Conservation (phyloP, 2,888 invertebrate species). For the Trypoxylon attenuatum region DNA sequence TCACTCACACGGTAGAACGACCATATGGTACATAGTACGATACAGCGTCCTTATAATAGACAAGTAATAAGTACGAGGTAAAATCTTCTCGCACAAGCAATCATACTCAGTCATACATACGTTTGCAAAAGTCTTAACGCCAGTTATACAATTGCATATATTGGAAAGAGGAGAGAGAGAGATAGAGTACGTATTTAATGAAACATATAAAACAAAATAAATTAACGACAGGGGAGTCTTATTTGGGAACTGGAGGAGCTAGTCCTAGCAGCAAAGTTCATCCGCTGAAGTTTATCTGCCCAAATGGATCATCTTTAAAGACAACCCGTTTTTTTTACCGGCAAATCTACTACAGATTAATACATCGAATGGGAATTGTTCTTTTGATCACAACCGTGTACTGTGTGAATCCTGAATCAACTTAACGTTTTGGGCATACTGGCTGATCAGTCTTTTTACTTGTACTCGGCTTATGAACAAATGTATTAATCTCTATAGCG, state of each 20-base stretch:
- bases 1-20: constrained; percentile 57
- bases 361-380: constrained; percentile 38
- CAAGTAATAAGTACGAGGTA: constrained; percentile 38
- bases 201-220: constrained; percentile 70
- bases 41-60: constrained; percentile 54
- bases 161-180: constrained; percentile 46
- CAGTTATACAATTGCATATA: constrained; percentile 53
- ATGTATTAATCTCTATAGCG: constrained; percentile 56
- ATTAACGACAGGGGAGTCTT: constrained; percentile 67
- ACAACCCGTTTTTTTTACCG: constrained; percentile 37
- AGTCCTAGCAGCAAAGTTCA: constrained; percentile 36
- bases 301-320: background rate
- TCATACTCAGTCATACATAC: constrained; percentile 43
- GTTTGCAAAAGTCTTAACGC: constrained; percentile 42
- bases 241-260: constrained; percentile 39
- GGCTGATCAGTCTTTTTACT: constrained; percentile 36
- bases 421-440: constrained; percentile 36
- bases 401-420: constrained; percentile 17
- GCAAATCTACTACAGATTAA: constrained; percentile 53
- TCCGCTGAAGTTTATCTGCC: constrained; percentile 8
- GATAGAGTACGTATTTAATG: constrained; percentile 49
- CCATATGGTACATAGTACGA: constrained; percentile 69
- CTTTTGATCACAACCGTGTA: constrained; percentile 48
- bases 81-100: constrained; percentile 33
- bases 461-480: constrained; percentile 34